Evolutionary conservation across 1,140 invertebrate genomes (phyloP), one percentile per base, ranked within the genome.

Genomic region (Lordiphosa clarofinis): DNA sequence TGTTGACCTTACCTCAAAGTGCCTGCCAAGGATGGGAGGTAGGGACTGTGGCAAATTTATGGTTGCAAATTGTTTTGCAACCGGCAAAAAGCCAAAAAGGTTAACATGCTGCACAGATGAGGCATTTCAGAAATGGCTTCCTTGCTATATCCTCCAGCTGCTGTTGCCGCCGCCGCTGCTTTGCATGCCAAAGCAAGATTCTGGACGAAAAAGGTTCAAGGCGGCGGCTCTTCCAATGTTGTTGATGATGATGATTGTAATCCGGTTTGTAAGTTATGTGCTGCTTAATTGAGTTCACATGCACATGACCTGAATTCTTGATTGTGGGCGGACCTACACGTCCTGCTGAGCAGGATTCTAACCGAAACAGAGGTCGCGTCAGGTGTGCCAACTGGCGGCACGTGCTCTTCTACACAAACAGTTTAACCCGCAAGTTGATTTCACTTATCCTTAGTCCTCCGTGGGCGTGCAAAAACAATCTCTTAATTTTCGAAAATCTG

Each of bases 261-360:
- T 87, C 86, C 86, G 86, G 86, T 87, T 87, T 87, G 86, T 87
- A 87, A 87, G 86, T 87, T 87, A 87, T 87, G 86, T 87, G 86
- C 86, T 87, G 68, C 86, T 87, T 87, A 87, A 87, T 87, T 87
- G 86, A 87, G 86, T 87, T 87, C 86, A 78, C 74, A 87, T 87
- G 86, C 86, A 87, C 86, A 87, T 87, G 86, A 87, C 86, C 86
- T 87, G 86, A 87, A 87, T 87, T 64, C 67, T 63, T 81, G 79
- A 87, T 87, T 73, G 73, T 31, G 39, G 21, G 28, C 35, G 36
- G 35, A 52, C 60, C 57, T 40, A 33, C 49, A 43, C 59, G 36
- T 44, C 11, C 43, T 43, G 52, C 44, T 37, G 15, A 9, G n/a
- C 48, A 37, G 61, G 42, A 75, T 75, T 63, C 64, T 59, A 62